phyloP scores from a whole-genome alignment of 2,797 vertebrate genomes.

The Ctenopoma multispine region DNA sequence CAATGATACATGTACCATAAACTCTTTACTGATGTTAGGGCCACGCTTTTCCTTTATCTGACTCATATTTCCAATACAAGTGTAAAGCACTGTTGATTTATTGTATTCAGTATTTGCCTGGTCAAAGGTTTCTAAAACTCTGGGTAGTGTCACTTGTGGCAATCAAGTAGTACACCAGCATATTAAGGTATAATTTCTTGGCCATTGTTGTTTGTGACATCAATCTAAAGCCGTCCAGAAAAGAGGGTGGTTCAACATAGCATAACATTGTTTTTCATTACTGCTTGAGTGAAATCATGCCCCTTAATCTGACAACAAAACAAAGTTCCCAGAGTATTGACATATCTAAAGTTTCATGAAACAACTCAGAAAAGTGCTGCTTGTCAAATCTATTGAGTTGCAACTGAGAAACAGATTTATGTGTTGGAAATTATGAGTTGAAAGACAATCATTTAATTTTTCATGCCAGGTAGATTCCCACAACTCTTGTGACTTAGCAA shows the following conservation, averaged over 20 bases:
- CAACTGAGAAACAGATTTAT: constrained; percentile 79
- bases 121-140: constrained; percentile 54
- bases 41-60: constrained; percentile 9
- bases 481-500: constrained; percentile 21
- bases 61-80: constrained; percentile 25
- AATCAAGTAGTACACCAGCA: constrained; percentile 64
- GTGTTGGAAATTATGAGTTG: constrained; percentile 27
- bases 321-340: constrained; percentile 81
- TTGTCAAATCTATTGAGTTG: constrained; percentile 67
- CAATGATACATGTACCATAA: neutral
- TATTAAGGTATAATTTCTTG: constrained; percentile 73
- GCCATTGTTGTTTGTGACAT: constrained; percentile 76
- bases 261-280: constrained; percentile 78
- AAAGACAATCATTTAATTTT: constrained; percentile 41
- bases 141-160: constrained; percentile 59
- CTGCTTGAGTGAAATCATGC: constrained; percentile 84
- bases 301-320: constrained; percentile 77
- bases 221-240: constrained; percentile 75
- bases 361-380: constrained; percentile 75
- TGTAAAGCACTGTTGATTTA: constrained; percentile 34
- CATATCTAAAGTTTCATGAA: constrained; percentile 82
- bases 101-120: constrained; percentile 37
- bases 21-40: neutral
- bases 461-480: constrained; percentile 28
- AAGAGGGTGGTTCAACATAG: constrained; percentile 66